phyloP scores from a whole-genome alignment of 2,113 vertebrate genomes.

The Nesogale talazaci region DNA sequence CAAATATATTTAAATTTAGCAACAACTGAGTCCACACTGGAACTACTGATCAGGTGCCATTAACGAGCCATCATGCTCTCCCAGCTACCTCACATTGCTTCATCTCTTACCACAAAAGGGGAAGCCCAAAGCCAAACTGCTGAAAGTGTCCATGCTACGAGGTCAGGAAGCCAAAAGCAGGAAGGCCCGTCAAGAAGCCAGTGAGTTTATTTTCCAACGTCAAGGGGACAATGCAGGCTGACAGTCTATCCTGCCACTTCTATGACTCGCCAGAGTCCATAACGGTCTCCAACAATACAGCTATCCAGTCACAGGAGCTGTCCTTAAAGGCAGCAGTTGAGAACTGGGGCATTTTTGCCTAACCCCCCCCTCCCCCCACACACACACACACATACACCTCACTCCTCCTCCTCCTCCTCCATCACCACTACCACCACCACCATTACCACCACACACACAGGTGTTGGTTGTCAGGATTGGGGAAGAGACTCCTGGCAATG shows the following conservation, averaged over 20 bases:
- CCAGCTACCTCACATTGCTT: background rate
- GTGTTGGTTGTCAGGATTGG: background rate
- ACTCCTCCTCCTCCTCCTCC: too few species aligned
- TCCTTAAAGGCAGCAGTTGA: background rate
- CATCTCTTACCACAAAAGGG: background rate
- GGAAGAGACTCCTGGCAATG: background rate
- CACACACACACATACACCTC: too few species aligned
- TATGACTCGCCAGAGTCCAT: background rate
- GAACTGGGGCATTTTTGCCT: background rate
- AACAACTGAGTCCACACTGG: constrained; percentile 47
- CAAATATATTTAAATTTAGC: constrained; percentile 53
- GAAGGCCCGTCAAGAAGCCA: background rate
- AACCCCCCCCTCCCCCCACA: too few species aligned
- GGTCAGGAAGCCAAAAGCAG: background rate
- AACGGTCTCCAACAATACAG: background rate
- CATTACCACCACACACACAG: too few species aligned
- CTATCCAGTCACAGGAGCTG: background rate
- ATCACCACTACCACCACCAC: too few species aligned
- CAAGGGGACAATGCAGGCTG: background rate
- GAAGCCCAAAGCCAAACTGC: background rate
- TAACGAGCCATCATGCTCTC: background rate
- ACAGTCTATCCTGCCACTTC: background rate
- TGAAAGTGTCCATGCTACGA: background rate
- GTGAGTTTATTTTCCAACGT: background rate
- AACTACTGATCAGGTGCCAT: background rate